Percentiles rank a stretch among this genome's conserved stretches.
Conservation (phyloP, 2,797 vertebrate genomes). For the Carcharodon carcharias region DNA sequence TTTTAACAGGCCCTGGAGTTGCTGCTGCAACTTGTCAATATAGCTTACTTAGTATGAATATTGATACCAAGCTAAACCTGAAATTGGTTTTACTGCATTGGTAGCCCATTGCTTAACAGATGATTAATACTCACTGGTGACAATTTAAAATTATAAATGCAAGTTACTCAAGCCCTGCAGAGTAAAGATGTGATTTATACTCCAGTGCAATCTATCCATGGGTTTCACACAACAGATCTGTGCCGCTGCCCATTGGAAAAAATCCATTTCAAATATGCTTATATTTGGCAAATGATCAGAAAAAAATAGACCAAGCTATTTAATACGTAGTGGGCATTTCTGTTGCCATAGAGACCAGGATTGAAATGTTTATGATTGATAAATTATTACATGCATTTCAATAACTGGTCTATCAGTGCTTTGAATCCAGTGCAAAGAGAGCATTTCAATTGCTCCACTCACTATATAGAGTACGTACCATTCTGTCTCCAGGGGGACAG, state of each 20-base stretch:
- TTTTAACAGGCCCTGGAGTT: neutral
- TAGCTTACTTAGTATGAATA: slow-evolving; percentile 20
- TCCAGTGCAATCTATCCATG: neutral
- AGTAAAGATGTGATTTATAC: slow-evolving; percentile 1
- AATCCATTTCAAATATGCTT: slow-evolving; percentile 15
- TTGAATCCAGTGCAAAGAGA: slow-evolving; percentile 9
- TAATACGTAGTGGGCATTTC: neutral
- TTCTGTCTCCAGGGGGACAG: neutral
- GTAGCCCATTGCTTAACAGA: neutral
- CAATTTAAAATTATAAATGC: slow-evolving; percentile 17
- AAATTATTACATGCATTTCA: slow-evolving; percentile 12
- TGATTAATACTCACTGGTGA: neutral
- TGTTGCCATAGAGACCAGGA: slow-evolving; percentile 24
- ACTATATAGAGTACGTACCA: neutral
- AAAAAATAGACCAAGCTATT: slow-evolving; percentile 26
- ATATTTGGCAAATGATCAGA: slow-evolving; percentile 2
- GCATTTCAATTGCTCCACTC: neutral
- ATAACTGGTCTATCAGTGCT: neutral
- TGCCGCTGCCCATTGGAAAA: neutral
- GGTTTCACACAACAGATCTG: neutral
- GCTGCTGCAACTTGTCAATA: slow-evolving; percentile 2
- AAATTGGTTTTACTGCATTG: slow-evolving; percentile 5
- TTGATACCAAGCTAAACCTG: slow-evolving; percentile 14
- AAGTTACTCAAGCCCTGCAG: neutral
- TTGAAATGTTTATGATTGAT: slow-evolving; percentile 27